A percentile compares a stretch with the other conserved stretches of the same genome.
Conservation (phyloP, 2,113 vertebrate species). For the Progne subis region DNA sequence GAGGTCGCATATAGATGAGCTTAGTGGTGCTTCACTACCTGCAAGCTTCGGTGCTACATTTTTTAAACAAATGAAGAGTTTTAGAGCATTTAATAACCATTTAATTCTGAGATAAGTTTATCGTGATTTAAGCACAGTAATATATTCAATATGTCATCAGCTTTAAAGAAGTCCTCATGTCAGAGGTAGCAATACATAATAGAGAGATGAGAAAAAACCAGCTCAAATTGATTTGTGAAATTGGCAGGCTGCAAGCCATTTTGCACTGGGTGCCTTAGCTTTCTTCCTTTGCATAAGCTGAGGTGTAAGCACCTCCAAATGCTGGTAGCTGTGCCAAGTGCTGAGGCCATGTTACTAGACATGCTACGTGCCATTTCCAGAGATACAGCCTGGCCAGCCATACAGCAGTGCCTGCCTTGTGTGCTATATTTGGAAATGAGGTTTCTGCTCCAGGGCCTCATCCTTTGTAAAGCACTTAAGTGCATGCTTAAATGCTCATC, state of each 20-base stretch:
- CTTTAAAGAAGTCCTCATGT: constrained; percentile 28
- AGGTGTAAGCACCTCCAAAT: constrained; percentile 20
- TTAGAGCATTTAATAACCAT: constrained; percentile 73
- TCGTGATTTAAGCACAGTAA: constrained; percentile 50
- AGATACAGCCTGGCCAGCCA: neutral
- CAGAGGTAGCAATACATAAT: neutral
- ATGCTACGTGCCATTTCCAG: neutral
- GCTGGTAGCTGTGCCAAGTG: neutral
- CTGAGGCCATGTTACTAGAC: neutral
- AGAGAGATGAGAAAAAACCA: neutral
- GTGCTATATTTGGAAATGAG: constrained; percentile 58
- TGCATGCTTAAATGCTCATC: constrained; percentile 57
- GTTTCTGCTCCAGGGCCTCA: constrained; percentile 17
- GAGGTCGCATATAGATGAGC: constrained; percentile 70
- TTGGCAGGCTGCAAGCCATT: constrained; percentile 19
- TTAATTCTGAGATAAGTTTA: constrained; percentile 65
- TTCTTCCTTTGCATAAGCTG: neutral
- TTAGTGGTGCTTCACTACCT: constrained; percentile 71
- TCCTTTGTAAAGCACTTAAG: constrained; percentile 46
- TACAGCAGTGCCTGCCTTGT: neutral
- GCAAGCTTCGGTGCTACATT: constrained; percentile 48
- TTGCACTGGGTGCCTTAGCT: constrained; percentile 3
- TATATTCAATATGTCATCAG: constrained; percentile 38
- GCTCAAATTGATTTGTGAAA: constrained; percentile 16
- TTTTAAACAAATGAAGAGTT: constrained; percentile 67